A percentile compares a stretch with the other conserved stretches of the same genome.
These are phyloP conservation scores for Virgularia gustaviana DNA, from an alignment of 92 coral and sea anemone species.

Conservation along the genomic window DNA sequence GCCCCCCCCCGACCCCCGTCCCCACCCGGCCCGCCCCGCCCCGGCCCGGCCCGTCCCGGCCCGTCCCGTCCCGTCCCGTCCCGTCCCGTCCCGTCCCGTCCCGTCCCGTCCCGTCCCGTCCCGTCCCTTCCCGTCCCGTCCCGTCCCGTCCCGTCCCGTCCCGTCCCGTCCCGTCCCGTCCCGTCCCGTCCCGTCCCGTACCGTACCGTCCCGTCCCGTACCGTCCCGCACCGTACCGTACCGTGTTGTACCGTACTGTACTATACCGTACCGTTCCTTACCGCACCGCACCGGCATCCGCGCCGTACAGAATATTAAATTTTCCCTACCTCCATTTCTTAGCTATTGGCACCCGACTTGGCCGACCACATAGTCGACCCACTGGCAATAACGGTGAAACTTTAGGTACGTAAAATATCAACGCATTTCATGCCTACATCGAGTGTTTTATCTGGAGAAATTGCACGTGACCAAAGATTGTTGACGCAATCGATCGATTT, in stretches of 20 bases:
- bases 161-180: not conserved
- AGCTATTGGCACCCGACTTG: slow-evolving; percentile 29
- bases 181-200: not conserved
- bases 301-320: no score
- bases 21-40: not conserved
- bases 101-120: not conserved
- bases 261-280: not conserved
- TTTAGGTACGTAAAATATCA: no score
- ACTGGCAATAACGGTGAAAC: slow-evolving; percentile 5
- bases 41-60: not conserved
- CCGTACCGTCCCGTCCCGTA: not conserved
- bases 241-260: not conserved
- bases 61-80: not conserved
- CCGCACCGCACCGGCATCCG: not conserved
- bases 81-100: not conserved
- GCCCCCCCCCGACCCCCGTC: not conserved
- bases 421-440: no score
- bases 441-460: not conserved
- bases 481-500: not conserved
- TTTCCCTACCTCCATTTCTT: no score
- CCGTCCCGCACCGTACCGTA: not conserved
- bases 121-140: not conserved
- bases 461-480: not conserved
- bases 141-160: not conserved
- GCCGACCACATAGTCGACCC: slow-evolving; percentile 11